Percentiles rank a stretch among this genome's conserved stretches.
Conservation (phyloP, 2,888 invertebrate species). For the Plebejus anna region DNA sequence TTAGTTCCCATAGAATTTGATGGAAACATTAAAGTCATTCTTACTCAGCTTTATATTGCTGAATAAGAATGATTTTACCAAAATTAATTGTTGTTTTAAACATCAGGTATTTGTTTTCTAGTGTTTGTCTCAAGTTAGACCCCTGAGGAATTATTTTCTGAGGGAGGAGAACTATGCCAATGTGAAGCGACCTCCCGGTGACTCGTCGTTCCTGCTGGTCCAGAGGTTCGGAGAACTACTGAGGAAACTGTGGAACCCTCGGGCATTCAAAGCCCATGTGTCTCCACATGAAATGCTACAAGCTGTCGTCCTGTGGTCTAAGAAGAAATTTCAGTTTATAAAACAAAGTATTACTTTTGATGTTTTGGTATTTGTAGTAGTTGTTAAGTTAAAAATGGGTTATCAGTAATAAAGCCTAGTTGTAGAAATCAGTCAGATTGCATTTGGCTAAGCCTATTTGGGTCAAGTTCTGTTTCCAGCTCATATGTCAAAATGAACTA, state of each 20-base stretch:
- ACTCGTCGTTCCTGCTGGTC: conserved; percentile 94
- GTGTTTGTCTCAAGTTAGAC: conserved; percentile 96
- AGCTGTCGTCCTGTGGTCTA: conserved; percentile 97
- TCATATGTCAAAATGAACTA: no score
- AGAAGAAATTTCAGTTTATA: conserved; percentile 98
- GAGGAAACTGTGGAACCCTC: conserved; percentile 98
- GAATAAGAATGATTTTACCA: no score
- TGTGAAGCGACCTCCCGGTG: conserved; percentile 95
- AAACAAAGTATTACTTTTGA: conserved; percentile 87
- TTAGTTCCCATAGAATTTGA: no score
- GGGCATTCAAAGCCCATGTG: conserved; percentile 99
- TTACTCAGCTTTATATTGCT: no score
- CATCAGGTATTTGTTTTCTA: conserved; percentile 60
- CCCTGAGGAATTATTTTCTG: conserved; percentile 96
- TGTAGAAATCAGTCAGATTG: no score
- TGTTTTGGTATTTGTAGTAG: neutral
- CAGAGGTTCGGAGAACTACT: conserved; percentile 96
- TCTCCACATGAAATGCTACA: conserved; percentile 99
- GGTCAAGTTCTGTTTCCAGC: no score
- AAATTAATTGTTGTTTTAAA: no score
- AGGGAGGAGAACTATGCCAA: conserved; percentile 94
- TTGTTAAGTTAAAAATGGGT: neutral
- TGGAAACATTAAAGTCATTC: no score
- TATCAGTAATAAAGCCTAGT: no score
- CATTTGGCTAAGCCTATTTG: no score